A percentile compares a stretch with the other conserved stretches of the same genome.
Conservation (phyloP, 1,140 invertebrate genomes). For the Pseudomyrmex flavicornis region DNA sequence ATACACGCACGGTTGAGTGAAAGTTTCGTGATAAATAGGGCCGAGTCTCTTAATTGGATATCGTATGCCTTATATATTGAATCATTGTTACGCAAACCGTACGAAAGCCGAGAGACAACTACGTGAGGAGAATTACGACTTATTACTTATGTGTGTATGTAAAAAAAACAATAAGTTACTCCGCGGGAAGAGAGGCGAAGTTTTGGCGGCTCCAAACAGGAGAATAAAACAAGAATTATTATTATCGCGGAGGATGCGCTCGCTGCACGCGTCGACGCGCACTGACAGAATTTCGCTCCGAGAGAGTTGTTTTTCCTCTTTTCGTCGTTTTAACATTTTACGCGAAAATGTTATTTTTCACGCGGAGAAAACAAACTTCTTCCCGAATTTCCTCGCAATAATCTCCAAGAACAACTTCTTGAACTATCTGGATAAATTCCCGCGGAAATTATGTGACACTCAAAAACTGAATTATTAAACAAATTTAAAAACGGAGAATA, state of each 20-base stretch:
- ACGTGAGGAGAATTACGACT: slow-evolving; percentile 34
- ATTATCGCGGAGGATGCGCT: slow-evolving; percentile 47
- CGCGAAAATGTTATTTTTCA: too few relatives aligned
- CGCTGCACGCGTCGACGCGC: slow-evolving; percentile 24
- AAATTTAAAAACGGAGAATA: too few relatives aligned
- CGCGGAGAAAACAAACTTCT: too few relatives aligned
- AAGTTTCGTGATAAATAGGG: slow-evolving; percentile 47
- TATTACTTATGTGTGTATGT: slow-evolving; percentile 1
- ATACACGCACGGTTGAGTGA: background rate
- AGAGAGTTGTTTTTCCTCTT: background rate
- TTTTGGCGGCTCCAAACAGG: slow-evolving; percentile 29
- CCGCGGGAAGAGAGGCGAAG: slow-evolving; percentile 3
- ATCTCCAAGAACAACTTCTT: too few relatives aligned
- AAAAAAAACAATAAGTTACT: too few relatives aligned
- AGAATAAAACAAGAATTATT: slow-evolving; percentile 43
- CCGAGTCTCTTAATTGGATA: slow-evolving; percentile 46
- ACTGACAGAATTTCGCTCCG: slow-evolving; percentile 13
- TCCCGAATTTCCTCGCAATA: too few relatives aligned
- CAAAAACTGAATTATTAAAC: too few relatives aligned
- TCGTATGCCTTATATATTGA: slow-evolving; percentile 52
- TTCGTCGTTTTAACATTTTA: background rate
- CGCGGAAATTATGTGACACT: too few relatives aligned
- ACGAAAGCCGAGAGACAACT: slow-evolving; percentile 1
- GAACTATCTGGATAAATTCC: too few relatives aligned
- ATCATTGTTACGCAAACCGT: slow-evolving; percentile 27